Conservation (phyloP, 1,140 invertebrate species). For the Drosophila teissieri region DNA sequence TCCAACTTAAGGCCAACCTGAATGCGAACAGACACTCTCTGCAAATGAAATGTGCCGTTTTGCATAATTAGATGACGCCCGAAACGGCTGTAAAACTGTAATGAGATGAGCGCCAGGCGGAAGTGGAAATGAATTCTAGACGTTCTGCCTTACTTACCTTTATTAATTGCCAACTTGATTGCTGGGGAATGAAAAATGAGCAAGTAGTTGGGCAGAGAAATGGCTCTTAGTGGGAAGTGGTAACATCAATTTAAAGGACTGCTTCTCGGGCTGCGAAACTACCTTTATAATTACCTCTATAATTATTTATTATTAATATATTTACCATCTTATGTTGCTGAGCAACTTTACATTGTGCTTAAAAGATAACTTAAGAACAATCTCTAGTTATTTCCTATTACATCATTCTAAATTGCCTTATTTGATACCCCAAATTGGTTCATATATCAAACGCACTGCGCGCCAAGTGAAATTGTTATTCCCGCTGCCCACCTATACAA, state of each 20-base stretch:
- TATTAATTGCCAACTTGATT: slow-evolving; percentile 47
- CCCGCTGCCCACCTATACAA: slow-evolving; percentile 16
- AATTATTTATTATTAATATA: too few species aligned
- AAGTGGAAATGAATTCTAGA: slow-evolving; percentile 39
- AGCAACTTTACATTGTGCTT: not conserved
- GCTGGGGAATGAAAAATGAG: slow-evolving; percentile 28
- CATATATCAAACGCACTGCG: slow-evolving; percentile 24
- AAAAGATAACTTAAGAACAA: not conserved
- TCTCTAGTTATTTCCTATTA: slow-evolving; percentile 1
- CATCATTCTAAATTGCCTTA: not conserved
- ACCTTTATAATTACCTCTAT: too few species aligned
- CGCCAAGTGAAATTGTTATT: not conserved
- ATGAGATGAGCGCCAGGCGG: slow-evolving; percentile 34
- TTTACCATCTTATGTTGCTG: not conserved
- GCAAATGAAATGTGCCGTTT: slow-evolving; percentile 61
- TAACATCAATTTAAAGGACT: not conserved
- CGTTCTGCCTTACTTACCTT: slow-evolving; percentile 23
- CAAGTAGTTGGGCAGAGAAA: not conserved
- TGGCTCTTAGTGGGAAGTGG: not conserved
- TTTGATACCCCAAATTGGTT: not conserved
- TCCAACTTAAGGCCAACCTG: slow-evolving; percentile 32
- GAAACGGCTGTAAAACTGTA: slow-evolving; percentile 64
- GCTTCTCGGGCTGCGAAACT: not conserved
- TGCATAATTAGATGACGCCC: slow-evolving; percentile 68
- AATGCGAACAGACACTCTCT: slow-evolving; percentile 21